These are phyloP conservation scores for Falco cherrug DNA, from an alignment of 2,797 vertebrate species.

Conservation along the genomic window DNA sequence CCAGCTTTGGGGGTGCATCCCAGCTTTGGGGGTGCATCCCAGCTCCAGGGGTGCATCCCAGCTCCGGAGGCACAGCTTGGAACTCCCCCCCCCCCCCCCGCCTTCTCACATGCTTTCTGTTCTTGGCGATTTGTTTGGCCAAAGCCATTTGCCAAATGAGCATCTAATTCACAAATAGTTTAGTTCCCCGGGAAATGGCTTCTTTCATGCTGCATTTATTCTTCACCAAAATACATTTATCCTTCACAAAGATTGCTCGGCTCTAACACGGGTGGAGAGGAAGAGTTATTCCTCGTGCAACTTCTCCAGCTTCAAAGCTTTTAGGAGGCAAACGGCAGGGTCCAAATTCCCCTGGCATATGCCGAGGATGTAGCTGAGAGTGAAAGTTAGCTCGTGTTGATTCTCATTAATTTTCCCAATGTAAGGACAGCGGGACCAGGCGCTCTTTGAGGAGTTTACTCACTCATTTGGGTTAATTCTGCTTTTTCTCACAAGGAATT, in stretches of 20 bases:
- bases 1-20: too few relatives aligned
- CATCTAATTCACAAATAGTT: neutral
- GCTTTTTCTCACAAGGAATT: neutral
- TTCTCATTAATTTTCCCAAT: neutral
- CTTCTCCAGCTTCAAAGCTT: neutral
- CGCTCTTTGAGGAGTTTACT: neutral
- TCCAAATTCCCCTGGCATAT: neutral
- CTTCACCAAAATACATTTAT: neutral
- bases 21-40: too few relatives aligned
- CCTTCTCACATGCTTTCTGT: neutral
- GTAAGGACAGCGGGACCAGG: neutral
- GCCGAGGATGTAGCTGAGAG: neutral
- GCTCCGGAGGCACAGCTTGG: accelerated
- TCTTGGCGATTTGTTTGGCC: neutral
- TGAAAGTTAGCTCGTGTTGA: neutral
- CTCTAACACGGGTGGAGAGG: neutral
- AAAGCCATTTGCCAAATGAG: neutral
- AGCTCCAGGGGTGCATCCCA: too few relatives aligned
- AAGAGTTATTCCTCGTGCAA: neutral
- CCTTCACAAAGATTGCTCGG: neutral
- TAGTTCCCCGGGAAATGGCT: neutral
- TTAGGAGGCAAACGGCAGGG: neutral
- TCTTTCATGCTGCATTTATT: neutral
- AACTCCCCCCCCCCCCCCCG: neutral
- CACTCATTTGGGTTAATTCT: neutral